These are phyloP conservation scores for Euleptes europaea DNA, from an alignment of 2,113 vertebrate species.

Conservation along the genomic window DNA sequence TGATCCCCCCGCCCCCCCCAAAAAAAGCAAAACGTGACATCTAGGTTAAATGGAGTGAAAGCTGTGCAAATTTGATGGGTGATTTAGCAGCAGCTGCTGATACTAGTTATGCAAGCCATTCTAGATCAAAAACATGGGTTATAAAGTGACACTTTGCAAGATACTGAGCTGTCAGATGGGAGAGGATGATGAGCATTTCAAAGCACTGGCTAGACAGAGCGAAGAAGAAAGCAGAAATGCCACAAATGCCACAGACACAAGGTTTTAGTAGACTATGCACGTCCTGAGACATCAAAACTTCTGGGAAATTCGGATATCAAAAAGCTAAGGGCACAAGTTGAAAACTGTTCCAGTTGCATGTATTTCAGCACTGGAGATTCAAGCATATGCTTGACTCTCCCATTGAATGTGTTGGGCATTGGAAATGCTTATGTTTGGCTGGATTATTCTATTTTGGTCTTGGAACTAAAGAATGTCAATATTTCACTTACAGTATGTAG, in stretches of 20 bases:
- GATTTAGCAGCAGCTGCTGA: conserved; percentile 57
- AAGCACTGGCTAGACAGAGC: conserved; percentile 22
- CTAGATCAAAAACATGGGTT: not conserved
- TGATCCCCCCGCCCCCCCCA: not conserved
- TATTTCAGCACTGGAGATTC: not conserved
- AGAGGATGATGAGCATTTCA: not conserved
- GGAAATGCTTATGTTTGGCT: not conserved
- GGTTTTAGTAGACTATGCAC: not conserved
- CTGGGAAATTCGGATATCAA: not conserved
- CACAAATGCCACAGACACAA: conserved; percentile 2
- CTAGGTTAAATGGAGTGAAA: conserved; percentile 54
- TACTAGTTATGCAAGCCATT: conserved; percentile 9
- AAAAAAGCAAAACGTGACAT: conserved; percentile 31
- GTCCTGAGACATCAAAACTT: not conserved
- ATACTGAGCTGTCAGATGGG: not conserved
- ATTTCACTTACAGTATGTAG: conserved; percentile 29
- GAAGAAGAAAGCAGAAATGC: conserved; percentile 3
- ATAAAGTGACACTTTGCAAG: not conserved
- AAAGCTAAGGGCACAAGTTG: not conserved
- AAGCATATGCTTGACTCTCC: not conserved
- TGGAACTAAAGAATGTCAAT: conserved; percentile 4
- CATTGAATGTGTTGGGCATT: not conserved
- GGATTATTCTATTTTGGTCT: not conserved
- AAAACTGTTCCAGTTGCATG: not conserved
- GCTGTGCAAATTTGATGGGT: conserved; percentile 54